Conservation (phyloP, 2,113 vertebrate species). For the Calyptommatus sinebrachiatus region DNA sequence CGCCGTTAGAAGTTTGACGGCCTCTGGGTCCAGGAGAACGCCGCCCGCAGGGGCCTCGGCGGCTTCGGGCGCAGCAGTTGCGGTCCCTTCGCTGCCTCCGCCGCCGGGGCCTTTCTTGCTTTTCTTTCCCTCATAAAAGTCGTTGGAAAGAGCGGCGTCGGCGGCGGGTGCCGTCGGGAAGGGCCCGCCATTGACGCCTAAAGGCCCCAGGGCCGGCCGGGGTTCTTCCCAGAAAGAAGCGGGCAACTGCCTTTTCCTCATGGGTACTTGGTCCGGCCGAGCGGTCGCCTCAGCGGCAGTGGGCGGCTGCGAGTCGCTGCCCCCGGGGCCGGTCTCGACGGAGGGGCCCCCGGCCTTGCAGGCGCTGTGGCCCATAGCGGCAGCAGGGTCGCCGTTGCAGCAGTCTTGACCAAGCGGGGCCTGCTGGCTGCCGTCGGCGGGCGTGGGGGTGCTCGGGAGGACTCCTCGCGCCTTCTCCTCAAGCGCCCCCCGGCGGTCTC, state of each 20-base stretch:
- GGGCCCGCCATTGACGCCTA: slow-evolving; percentile 5
- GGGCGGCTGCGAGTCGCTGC: slow-evolving; percentile 39
- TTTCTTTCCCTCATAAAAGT: slow-evolving; percentile 73
- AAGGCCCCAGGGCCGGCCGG: slow-evolving; percentile 69
- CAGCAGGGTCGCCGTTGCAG: too few species aligned
- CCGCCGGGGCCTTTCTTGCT: slow-evolving; percentile 59
- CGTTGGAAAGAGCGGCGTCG: slow-evolving; percentile 24
- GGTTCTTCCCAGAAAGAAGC: slow-evolving; percentile 98
- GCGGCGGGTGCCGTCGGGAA: slow-evolving; percentile 60
- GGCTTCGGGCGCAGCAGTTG: slow-evolving; percentile 15
- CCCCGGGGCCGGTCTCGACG: slow-evolving; percentile 46
- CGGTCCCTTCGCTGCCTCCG: slow-evolving; percentile 34
- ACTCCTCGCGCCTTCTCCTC: slow-evolving; percentile 59
- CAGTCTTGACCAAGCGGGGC: slow-evolving; percentile 23
- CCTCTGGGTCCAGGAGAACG: slow-evolving; percentile 69
- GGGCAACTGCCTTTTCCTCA: slow-evolving; percentile 94
- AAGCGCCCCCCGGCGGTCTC: slow-evolving; percentile 66
- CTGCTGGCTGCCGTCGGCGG: slow-evolving; percentile 31
- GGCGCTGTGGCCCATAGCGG: slow-evolving; percentile 42
- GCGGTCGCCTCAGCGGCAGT: slow-evolving; percentile 56
- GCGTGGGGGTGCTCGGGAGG: slow-evolving; percentile 19
- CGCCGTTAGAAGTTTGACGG: slow-evolving; percentile 69
- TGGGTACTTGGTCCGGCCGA: slow-evolving; percentile 85
- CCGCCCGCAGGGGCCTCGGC: slow-evolving; percentile 30
- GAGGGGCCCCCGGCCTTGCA: slow-evolving; percentile 4